Base-by-base conservation (phyloP, 2,113 vertebrate species). In the Clupea harengus region DNA sequence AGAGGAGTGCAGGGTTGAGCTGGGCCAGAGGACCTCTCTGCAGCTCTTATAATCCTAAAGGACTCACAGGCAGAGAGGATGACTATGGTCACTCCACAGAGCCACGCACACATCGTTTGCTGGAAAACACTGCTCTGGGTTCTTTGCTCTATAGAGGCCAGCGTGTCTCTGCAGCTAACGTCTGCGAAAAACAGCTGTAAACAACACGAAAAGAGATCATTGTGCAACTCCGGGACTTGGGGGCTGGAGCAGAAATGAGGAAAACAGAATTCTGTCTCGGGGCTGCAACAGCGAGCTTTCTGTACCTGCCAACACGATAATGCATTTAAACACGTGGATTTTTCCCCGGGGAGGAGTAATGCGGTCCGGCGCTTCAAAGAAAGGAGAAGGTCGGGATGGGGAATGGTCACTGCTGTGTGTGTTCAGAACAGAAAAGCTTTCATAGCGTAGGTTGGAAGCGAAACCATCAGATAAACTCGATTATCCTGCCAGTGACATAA, bases 361-460 rank as follows among this genome's bases (percentile, higher is more conserved):
- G 64, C 5, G 57, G 22, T n/a, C 22, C 1, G 57, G 22, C 52
- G 52, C 52, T 54, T 54, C 52, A 54, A 54, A 54, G 17, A 17
- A 52, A 17, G 50, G 50, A 15, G 13, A 18, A 4, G 52, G 52
- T 54, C 15, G 2, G 44, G 64, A 64, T 20, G 22, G 45, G 45
- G 82, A 83, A 45, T 52, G 25, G 50, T 60, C n/a, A 67, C 54
- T 64, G 84, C 52, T n/a, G 75, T n/a, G 52, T n/a, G 52, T 57
- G 28, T 54, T 78, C 6, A 80, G 75, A 39, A 46, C 64, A 86
- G 85, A 49, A 86, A 60, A 60, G 20, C 54, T 54, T 54, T 60
- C 54, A 60, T 60, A 20, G 54, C 54, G 18, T 20, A 60, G 54
- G 54, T 60, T 60, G 54, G 52, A 54, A 54, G 52, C 52, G 52